Conservation (phyloP, 2,113 vertebrate genomes). For the Riparia riparia region DNA sequence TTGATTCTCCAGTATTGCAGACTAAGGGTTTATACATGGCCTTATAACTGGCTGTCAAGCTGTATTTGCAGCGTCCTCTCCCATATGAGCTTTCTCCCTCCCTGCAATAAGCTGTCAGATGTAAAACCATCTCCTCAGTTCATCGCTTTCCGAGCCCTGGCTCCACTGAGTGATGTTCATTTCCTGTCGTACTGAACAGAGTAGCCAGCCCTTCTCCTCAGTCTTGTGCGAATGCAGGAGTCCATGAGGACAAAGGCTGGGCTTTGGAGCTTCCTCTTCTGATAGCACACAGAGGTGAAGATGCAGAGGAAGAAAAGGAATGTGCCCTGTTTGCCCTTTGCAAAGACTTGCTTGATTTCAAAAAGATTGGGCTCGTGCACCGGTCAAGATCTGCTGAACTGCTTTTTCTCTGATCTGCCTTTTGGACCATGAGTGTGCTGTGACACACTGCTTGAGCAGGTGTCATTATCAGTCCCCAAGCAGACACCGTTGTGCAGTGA, state of each 20-base stretch:
- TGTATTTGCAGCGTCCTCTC: neutral
- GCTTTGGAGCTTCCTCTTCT: neutral
- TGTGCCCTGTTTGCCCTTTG: neutral
- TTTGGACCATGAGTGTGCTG: neutral
- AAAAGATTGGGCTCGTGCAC: neutral
- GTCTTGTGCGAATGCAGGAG: neutral
- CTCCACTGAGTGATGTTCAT: neutral
- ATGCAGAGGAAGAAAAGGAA: neutral
- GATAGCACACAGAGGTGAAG: neutral
- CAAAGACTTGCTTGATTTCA: neutral
- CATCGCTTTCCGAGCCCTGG: neutral
- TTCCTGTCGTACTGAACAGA: neutral
- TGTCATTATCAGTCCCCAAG: neutral
- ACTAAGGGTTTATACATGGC: neutral
- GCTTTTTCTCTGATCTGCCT: neutral
- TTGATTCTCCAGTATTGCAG: neutral
- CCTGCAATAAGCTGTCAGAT: neutral
- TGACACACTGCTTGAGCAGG: neutral
- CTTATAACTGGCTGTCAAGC: neutral
- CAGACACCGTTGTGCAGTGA: neutral
- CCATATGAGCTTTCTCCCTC: neutral
- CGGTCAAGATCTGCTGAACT: neutral
- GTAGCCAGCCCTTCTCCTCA: neutral
- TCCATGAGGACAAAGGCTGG: neutral
- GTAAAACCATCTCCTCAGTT: neutral